Base-by-base conservation (phyloP, 2,888 invertebrate species). In the Luperina testacea region DNA sequence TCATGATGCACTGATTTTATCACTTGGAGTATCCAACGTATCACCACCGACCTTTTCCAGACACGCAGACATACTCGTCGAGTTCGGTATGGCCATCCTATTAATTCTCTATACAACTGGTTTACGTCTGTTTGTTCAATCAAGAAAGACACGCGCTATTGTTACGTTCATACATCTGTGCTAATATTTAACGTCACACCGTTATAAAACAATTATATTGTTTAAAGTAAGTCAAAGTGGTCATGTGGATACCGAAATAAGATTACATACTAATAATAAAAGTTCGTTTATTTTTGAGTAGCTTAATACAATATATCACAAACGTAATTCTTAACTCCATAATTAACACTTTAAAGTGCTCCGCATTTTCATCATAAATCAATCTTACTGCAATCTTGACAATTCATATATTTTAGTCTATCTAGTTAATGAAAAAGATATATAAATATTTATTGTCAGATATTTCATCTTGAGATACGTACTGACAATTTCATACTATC, bases 271-370 rank as follows among this genome's bases (percentile, higher is more conserved):
- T 90, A 90, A 87, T 92, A 91, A 91, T 90, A 85, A 91, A 91
- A 88, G 87, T 90, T 91, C 89, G 90, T 94, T 94, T 94, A 92
- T 93, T 93, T 90, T 90, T 90, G 87, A 90, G 86, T 92, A 91
- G 84, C 92, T 91, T 92, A 94, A 85, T 89, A 89, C 88, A 92
- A 88, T 94, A 93, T 94, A 95, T 95, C 95, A 95, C 95, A 95
- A 94, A 93, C 89, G 88, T 92, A 91, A 91, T 86, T 90, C 88
- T 92, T 90, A 87, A 85, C 82, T 75, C 82, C 72, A 83, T 87
- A 87, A 81, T 81, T 85, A 89, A 87, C 90, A 90, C 88, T 84
- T 86, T 82, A 82, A 82, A 86, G 87, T 89, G 89, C 53, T 86
- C 74, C 75, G 72, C 78, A 82, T 82, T 79, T 83, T 80, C 72